A percentile compares a stretch with the other conserved stretches of the same genome.
These are phyloP conservation scores for Amphiduros pacificus DNA, from an alignment of 2,888 invertebrate genomes.

Conservation along the genomic window DNA sequence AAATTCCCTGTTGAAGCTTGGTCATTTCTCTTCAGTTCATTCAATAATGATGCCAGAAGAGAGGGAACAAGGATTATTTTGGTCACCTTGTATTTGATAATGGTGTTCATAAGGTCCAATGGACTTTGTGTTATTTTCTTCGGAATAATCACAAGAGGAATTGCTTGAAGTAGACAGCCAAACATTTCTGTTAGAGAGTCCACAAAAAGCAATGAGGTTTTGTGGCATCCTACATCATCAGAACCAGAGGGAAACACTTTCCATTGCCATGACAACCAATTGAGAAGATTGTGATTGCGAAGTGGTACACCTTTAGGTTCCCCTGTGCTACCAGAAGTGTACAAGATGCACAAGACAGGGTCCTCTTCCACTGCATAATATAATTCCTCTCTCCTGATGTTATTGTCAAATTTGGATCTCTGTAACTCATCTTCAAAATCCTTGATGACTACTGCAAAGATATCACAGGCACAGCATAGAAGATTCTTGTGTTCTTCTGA, in stretches of 20 bases:
- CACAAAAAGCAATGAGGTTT: slow-evolving; percentile 88
- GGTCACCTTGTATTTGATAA: slow-evolving; percentile 67
- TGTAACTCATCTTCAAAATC: background rate
- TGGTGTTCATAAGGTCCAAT: slow-evolving; percentile 70
- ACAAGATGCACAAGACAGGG: slow-evolving; percentile 68
- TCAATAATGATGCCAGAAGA: slow-evolving; percentile 67
- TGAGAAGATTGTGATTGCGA: slow-evolving; percentile 68
- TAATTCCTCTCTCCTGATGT: background rate
- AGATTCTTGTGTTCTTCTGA: background rate
- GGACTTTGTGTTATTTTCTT: slow-evolving; percentile 77
- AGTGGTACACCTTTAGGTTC: slow-evolving; percentile 83
- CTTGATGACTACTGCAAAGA: background rate
- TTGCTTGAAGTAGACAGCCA: slow-evolving; percentile 77
- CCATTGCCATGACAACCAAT: slow-evolving; percentile 89
- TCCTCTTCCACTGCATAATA: too few relatives aligned
- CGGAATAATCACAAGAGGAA: slow-evolving; percentile 74
- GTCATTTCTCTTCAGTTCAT: background rate
- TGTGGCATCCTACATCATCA: slow-evolving; percentile 79
- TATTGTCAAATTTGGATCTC: too few relatives aligned
- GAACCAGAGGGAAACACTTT: slow-evolving; percentile 74
- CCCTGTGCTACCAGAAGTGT: slow-evolving; percentile 89
- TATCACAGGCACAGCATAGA: background rate
- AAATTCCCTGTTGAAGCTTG: too few relatives aligned
- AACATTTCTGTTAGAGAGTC: slow-evolving; percentile 88
- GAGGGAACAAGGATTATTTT: slow-evolving; percentile 75